These are phyloP conservation scores for Syrrhaptes paradoxus DNA, from an alignment of 2,113 vertebrate species.

Conservation along the genomic window DNA sequence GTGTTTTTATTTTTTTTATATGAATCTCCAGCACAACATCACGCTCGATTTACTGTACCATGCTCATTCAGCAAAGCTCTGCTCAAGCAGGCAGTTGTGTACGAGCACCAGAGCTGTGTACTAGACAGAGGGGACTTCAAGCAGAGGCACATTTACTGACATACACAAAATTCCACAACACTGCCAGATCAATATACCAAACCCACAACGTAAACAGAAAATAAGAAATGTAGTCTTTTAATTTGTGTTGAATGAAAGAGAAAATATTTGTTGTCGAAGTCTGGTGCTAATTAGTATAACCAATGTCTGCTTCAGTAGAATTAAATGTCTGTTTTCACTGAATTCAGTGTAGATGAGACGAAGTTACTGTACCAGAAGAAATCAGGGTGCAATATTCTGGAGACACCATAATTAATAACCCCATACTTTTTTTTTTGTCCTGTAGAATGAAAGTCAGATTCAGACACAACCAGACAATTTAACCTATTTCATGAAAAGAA, in stretches of 20 bases:
- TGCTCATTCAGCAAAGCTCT: background rate
- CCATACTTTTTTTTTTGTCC: background rate
- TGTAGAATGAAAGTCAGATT: background rate
- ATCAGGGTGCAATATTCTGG: background rate
- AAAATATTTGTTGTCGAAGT: background rate
- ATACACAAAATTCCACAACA: background rate
- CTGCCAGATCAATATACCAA: background rate
- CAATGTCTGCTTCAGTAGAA: background rate
- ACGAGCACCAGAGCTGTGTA: accelerated
- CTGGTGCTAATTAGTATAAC: background rate
- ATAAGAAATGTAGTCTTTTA: background rate
- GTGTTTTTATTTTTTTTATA: background rate
- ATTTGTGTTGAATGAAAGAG: background rate
- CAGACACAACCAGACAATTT: background rate
- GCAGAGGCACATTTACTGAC: background rate
- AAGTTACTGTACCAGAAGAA: background rate
- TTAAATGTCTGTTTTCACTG: background rate
- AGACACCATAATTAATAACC: background rate
- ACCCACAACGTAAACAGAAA: background rate
- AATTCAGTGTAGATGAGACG: background rate
- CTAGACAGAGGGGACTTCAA: background rate
- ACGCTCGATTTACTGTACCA: background rate
- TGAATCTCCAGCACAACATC: background rate
- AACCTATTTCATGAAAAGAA: background rate
- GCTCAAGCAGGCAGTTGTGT: background rate